Evolutionary conservation across 2,888 invertebrate species (phyloP).

Genomic region (Galerucella pusilla): DNA sequence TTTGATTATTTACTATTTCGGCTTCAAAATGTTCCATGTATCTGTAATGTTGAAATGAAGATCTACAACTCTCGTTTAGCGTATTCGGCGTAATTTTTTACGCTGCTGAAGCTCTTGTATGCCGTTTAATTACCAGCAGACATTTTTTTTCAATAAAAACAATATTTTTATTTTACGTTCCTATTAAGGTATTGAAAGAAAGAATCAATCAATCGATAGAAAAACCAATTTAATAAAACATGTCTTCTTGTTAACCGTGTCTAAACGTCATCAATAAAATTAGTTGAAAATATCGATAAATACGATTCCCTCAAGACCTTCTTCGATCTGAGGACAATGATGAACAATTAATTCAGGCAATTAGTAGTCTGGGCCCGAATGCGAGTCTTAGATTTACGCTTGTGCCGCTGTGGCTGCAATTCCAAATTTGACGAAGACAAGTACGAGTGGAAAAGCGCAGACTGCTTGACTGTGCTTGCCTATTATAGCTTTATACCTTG

Average conservation of each 20-base stretch:
- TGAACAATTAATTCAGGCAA: constrained; percentile 65
- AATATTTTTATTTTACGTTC: constrained; percentile 16
- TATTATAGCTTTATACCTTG: constrained; percentile 64
- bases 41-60: not conserved
- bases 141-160: not conserved
- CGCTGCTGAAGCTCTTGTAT: not conserved
- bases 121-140: not conserved
- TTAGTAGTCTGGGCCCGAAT: constrained; percentile 62
- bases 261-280: constrained; percentile 48
- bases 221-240: constrained; percentile 45
- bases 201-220: constrained; percentile 21
- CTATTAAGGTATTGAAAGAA: constrained; percentile 17
- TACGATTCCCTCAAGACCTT: constrained; percentile 47
- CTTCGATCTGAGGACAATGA: constrained; percentile 47
- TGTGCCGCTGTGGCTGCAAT: constrained; percentile 62
- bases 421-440: constrained; percentile 66
- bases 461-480: constrained; percentile 65
- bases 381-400: constrained; percentile 62
- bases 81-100: not conserved
- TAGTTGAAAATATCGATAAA: constrained; percentile 50
- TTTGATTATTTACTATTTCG: no score
- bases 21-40: no score
- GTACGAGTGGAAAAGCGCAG: constrained; percentile 64
- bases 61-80: not conserved
- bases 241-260: constrained; percentile 42